Evolutionary conservation across 2,888 invertebrate genomes (phyloP).

Genomic region (Dexiosoma caninum): DNA sequence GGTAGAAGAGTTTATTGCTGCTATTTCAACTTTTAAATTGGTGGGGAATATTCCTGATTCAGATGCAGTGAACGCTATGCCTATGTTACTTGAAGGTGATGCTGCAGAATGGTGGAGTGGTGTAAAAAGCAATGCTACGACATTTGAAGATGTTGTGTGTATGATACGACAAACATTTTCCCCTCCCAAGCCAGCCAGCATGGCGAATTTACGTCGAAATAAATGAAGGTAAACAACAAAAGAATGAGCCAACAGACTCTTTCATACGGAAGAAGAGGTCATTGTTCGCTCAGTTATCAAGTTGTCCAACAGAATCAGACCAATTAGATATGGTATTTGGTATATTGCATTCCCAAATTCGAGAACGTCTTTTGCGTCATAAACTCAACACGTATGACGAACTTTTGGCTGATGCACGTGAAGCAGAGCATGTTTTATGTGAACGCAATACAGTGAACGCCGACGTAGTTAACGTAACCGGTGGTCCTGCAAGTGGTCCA

Average conservation of each 20-base stretch:
- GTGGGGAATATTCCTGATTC: constrained; percentile 56
- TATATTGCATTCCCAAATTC: constrained; percentile 4
- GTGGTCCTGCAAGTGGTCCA: constrained; percentile 18
- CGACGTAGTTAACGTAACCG: neutral
- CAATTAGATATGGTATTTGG: neutral
- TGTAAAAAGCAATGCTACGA: neutral
- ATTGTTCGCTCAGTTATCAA: constrained; percentile 46
- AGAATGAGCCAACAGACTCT: constrained; percentile 51
- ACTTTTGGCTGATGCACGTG: constrained; percentile 44
- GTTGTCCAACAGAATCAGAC: constrained; percentile 13
- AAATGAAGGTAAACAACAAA: constrained; percentile 54
- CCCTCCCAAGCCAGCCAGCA: constrained; percentile 57
- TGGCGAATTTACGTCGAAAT: constrained; percentile 60
- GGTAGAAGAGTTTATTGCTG: constrained; percentile 56
- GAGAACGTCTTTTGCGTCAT: constrained; percentile 40
- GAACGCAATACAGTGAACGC: constrained; percentile 26
- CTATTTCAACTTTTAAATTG: constrained; percentile 39
- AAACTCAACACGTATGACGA: constrained; percentile 34
- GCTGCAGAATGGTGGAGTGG: constrained; percentile 55
- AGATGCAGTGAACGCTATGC: constrained; percentile 54
- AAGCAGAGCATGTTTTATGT: constrained; percentile 35
- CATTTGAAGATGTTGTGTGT: constrained; percentile 41
- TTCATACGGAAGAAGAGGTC: constrained; percentile 57
- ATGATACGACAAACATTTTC: constrained; percentile 54
- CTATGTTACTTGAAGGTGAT: constrained; percentile 48